phyloP scores from a whole-genome alignment of 2,888 invertebrate species.

The Trichacis sp. region DNA sequence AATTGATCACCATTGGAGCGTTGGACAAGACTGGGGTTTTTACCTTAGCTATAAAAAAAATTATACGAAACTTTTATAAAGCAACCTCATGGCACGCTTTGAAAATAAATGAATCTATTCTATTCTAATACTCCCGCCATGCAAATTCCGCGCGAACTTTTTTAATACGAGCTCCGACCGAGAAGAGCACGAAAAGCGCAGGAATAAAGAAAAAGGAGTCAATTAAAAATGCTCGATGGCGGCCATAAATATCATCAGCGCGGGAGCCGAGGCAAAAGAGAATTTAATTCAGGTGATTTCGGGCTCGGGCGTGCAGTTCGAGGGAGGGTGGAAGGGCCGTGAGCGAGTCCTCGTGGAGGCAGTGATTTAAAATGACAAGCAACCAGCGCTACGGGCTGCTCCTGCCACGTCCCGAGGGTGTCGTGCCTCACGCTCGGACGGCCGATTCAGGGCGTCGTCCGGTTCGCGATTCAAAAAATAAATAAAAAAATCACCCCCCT shows the following conservation, averaged over 20 bases:
- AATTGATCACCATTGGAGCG: too few relatives aligned
- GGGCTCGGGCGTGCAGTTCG: conserved; percentile 28
- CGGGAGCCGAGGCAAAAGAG: conserved; percentile 49
- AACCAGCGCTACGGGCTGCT: conserved; percentile 52
- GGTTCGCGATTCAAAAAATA: conserved; percentile 63
- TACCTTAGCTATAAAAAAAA: too few relatives aligned
- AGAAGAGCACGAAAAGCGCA: neutral
- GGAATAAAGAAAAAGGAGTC: neutral
- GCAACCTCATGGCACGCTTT: too few relatives aligned
- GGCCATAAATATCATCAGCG: conserved; percentile 54
- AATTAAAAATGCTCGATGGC: conserved; percentile 11
- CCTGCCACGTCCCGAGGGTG: conserved; percentile 63
- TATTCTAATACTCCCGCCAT: too few relatives aligned
- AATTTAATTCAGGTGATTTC: conserved; percentile 59
- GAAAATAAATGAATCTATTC: too few relatives aligned
- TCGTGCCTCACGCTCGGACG: conserved; percentile 62
- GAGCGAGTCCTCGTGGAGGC: conserved; percentile 46
- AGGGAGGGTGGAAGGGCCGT: conserved; percentile 31
- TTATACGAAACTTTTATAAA: too few relatives aligned
- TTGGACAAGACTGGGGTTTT: too few relatives aligned
- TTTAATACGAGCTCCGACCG: too few relatives aligned
- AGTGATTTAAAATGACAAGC: conserved; percentile 68
- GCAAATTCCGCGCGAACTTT: too few relatives aligned
- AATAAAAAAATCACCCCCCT: too few relatives aligned
- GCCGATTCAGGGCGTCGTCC: conserved; percentile 41